Evolutionary conservation across 2,113 vertebrate genomes (phyloP).

Genomic region (Gracilinanus agilis): DNA sequence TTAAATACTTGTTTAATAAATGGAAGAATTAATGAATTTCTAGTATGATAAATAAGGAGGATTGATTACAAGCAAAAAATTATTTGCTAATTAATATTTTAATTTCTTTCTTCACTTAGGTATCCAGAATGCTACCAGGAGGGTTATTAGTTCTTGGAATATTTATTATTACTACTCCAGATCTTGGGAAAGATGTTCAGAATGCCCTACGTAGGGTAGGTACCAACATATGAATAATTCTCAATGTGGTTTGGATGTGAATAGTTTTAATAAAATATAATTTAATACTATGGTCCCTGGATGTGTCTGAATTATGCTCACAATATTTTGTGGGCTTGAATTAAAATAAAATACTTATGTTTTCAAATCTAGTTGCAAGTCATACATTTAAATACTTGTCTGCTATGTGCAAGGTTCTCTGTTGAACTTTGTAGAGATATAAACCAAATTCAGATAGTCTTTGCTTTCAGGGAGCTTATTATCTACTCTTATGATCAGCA

Average conservation of each 20-base stretch:
- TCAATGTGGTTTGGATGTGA: slow-evolving; percentile 1
- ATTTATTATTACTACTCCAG: slow-evolving; percentile 89
- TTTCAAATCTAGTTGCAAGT: slow-evolving; percentile 35
- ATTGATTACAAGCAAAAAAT: slow-evolving; percentile 1
- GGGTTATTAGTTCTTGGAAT: slow-evolving; percentile 92
- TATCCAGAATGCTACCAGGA: slow-evolving; percentile 95
- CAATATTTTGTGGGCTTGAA: slow-evolving; percentile 47
- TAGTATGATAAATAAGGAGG: slow-evolving; percentile 12
- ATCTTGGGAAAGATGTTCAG: slow-evolving; percentile 89
- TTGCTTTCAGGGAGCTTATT: not conserved
- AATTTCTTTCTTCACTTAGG: slow-evolving; percentile 82
- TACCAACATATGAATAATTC: not conserved
- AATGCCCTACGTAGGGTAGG: slow-evolving; percentile 89
- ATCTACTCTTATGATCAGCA: not conserved
- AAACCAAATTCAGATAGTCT: not conserved
- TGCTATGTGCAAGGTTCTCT: not conserved
- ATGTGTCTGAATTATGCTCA: not conserved
- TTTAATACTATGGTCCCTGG: fast-evolving
- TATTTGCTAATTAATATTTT: slow-evolving; percentile 41
- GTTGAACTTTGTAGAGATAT: not conserved
- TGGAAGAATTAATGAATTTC: slow-evolving; percentile 24
- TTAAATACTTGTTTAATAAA: slow-evolving; percentile 17
- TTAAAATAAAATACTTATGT: slow-evolving; percentile 37
- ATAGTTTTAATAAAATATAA: slow-evolving; percentile 36
- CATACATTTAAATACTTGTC: not conserved